A percentile compares a stretch with the other conserved stretches of the same genome.
These are phyloP conservation scores for Microtus montanus DNA, from an alignment of 2,113 vertebrate genomes.

Conservation along the genomic window DNA sequence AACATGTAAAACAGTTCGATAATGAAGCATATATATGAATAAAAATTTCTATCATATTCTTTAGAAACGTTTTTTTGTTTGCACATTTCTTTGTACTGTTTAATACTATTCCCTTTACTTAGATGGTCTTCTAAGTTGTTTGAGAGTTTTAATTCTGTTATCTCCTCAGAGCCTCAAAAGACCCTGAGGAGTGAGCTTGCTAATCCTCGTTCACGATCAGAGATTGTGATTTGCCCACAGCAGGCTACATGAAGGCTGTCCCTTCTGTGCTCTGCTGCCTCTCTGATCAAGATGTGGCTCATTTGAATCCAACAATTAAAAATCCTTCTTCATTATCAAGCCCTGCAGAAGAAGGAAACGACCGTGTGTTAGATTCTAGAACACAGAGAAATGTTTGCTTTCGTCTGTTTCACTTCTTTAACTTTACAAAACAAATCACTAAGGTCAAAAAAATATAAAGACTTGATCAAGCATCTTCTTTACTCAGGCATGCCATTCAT, in stretches of 20 bases:
- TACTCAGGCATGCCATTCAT: neutral
- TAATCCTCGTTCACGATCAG: neutral
- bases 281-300: neutral
- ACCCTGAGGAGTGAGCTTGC: neutral
- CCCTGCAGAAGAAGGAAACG: neutral
- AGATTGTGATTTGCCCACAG: neutral
- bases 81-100: neutral
- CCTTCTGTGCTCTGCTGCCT: neutral
- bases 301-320: neutral
- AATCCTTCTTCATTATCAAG: neutral
- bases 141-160: conserved; percentile 20
- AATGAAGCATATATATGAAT: conserved; percentile 27
- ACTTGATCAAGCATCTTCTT: neutral
- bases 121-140: neutral
- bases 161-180: conserved; percentile 3
- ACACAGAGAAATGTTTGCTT: neutral
- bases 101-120: conserved; percentile 35
- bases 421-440: conserved; percentile 5
- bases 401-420: neutral
- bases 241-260: neutral
- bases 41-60: conserved; percentile 49
- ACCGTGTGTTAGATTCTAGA: neutral
- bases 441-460: neutral
- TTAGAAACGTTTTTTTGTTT: conserved; percentile 24
- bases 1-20: conserved; percentile 56